Conservation (phyloP, 2,113 vertebrate genomes). For the Gnathonemus echidnorhynchus region DNA sequence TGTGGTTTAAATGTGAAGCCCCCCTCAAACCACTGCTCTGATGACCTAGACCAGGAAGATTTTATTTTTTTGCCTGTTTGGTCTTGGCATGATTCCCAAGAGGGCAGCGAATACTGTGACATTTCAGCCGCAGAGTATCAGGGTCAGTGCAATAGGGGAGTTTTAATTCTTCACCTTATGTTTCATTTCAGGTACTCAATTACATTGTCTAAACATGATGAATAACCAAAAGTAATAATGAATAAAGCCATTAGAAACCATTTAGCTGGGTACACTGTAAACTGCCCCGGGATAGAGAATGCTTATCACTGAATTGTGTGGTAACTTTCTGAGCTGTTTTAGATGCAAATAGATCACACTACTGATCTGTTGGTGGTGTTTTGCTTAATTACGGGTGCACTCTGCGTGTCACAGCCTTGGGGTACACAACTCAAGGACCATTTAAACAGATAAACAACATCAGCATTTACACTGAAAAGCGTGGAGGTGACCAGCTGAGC, state of each 20-base stretch:
- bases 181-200: neutral
- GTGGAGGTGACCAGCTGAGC: neutral
- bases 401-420: neutral
- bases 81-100: neutral
- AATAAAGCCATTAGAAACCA: constrained; percentile 11
- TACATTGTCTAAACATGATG: constrained; percentile 5
- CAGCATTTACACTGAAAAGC: neutral
- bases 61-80: constrained; percentile 9
- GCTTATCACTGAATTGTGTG: neutral
- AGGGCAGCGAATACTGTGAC: neutral
- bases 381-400: neutral
- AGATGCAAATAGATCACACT: neutral
- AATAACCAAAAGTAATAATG: neutral
- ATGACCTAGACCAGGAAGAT: neutral
- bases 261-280: neutral
- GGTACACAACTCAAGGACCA: neutral
- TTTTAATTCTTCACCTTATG: neutral
- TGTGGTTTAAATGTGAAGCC: constrained; percentile 18
- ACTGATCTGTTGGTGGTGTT: neutral
- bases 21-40: neutral
- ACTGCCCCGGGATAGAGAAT: neutral
- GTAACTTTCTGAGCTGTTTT: neutral
- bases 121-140: neutral
- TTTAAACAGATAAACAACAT: neutral
- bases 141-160: constrained; percentile 2